phyloP scores from a whole-genome alignment of 2,797 vertebrate species.

The Euthynnus affinis region DNA sequence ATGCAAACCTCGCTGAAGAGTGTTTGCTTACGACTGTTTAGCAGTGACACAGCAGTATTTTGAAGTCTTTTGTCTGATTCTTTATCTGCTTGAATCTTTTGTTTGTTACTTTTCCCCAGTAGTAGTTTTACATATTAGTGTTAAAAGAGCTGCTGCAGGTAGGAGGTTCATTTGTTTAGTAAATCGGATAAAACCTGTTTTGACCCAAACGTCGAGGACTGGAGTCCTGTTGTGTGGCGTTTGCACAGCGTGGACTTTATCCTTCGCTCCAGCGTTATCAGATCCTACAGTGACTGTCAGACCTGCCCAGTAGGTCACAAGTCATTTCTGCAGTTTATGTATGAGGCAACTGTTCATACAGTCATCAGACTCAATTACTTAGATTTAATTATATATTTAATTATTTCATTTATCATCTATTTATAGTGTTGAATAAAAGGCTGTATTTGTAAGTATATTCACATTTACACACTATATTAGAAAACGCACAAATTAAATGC shows the following conservation, averaged over 20 bases:
- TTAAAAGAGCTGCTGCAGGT: neutral
- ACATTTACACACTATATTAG: no score
- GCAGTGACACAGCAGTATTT: slow-evolving; percentile 46
- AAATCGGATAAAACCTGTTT: slow-evolving; percentile 3
- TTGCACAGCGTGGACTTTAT: slow-evolving; percentile 64
- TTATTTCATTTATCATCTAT: no score
- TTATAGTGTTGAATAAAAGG: no score
- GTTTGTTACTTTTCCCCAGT: neutral
- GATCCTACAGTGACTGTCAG: neutral
- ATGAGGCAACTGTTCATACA: no score
- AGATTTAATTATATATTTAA: no score
- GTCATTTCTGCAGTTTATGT: no score
- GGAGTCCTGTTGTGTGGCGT: neutral
- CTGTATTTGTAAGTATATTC: no score
- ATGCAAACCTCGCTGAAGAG: slow-evolving; percentile 28
- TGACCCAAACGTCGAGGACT: neutral
- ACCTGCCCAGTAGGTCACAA: slow-evolving; percentile 37
- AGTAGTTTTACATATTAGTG: neutral
- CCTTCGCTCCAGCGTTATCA: slow-evolving; percentile 47
- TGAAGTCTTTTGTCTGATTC: slow-evolving; percentile 10
- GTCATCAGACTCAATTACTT: no score
- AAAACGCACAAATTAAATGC: no score
- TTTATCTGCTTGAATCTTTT: neutral
- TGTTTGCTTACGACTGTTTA: slow-evolving; percentile 29
- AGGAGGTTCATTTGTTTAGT: neutral